Evolutionary conservation across 2,888 invertebrate genomes (phyloP).

Genomic region (Cylloceria caligata): DNA sequence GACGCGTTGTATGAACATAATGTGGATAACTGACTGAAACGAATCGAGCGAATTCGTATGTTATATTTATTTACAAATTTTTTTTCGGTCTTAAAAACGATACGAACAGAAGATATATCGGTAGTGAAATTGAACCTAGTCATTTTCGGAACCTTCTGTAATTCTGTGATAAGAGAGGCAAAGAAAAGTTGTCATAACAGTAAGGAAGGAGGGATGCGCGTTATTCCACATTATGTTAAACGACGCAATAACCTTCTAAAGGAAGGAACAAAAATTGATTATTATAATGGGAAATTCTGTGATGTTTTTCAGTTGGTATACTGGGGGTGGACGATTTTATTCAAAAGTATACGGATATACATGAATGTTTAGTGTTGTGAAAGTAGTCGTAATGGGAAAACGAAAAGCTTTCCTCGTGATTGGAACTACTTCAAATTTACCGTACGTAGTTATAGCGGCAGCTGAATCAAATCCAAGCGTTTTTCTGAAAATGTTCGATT

Average conservation of each 20-base stretch:
- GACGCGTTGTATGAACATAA: constrained; percentile 53
- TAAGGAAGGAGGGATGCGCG: constrained; percentile 57
- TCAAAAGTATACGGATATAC: constrained; percentile 82
- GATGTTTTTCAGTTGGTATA: constrained; percentile 84
- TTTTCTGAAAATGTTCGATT: background rate
- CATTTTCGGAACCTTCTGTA: constrained; percentile 82
- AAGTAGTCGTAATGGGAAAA: constrained; percentile 69
- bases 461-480: constrained; percentile 70
- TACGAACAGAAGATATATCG: constrained; percentile 56
- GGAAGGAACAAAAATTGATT: constrained; percentile 76
- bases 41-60: constrained; percentile 42
- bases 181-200: constrained; percentile 54
- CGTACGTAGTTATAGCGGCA: constrained; percentile 68
- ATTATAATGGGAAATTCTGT: constrained; percentile 83
- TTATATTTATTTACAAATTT: constrained; percentile 52
- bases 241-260: constrained; percentile 69
- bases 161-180: constrained; percentile 82
- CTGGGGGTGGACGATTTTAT: constrained; percentile 77
- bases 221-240: constrained; percentile 79
- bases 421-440: constrained; percentile 53
- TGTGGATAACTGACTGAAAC: constrained; percentile 63
- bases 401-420: constrained; percentile 66
- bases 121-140: constrained; percentile 83
- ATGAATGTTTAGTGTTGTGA: constrained; percentile 82
- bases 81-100: constrained; percentile 52